A percentile compares a stretch with the other conserved stretches of the same genome.
Conservation (phyloP, 2,113 vertebrate genomes). For the Gasterosteus nipponicus region DNA sequence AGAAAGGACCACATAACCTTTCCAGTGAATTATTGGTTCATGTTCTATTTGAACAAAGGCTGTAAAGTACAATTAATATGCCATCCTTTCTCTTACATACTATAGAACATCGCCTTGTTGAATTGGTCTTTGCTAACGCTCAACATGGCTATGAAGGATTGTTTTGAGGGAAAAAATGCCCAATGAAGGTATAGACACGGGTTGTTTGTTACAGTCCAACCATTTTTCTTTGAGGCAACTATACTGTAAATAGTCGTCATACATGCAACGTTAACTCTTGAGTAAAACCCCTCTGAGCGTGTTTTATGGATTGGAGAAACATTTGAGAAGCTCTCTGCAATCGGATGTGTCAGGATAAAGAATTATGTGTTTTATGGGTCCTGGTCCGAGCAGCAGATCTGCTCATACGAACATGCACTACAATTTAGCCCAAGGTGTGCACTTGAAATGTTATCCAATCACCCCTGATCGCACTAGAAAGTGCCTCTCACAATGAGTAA, state of each 20-base stretch:
- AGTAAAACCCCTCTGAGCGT: conserved; percentile 61
- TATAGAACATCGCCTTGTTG: not conserved
- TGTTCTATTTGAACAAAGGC: conserved; percentile 26
- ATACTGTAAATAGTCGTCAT: conserved; percentile 68
- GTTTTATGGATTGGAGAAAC: conserved; percentile 71
- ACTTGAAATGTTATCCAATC: conserved; percentile 71
- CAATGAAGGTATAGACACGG: conserved; percentile 1
- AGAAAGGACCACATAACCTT: conserved; percentile 40
- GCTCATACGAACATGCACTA: conserved; percentile 74
- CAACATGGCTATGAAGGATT: not conserved
- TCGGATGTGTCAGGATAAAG: conserved; percentile 75
- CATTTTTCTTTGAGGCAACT: conserved; percentile 61
- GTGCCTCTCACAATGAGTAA: conserved; percentile 66
- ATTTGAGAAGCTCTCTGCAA: conserved; percentile 70
- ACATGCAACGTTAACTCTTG: conserved; percentile 67
- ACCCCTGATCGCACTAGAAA: conserved; percentile 43
- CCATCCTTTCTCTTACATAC: not conserved
- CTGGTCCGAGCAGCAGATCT: conserved; percentile 54
- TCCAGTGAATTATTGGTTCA: conserved; percentile 43
- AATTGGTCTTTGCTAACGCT: conserved; percentile 2
- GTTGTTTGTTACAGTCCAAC: conserved; percentile 24
- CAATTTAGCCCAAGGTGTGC: conserved; percentile 73
- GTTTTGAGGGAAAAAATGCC: not conserved
- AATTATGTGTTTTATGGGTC: conserved; percentile 71
- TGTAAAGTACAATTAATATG: conserved; percentile 11